These are phyloP conservation scores for Pseudopodoces humilis DNA, from an alignment of 2,113 vertebrate species.

Conservation along the genomic window DNA sequence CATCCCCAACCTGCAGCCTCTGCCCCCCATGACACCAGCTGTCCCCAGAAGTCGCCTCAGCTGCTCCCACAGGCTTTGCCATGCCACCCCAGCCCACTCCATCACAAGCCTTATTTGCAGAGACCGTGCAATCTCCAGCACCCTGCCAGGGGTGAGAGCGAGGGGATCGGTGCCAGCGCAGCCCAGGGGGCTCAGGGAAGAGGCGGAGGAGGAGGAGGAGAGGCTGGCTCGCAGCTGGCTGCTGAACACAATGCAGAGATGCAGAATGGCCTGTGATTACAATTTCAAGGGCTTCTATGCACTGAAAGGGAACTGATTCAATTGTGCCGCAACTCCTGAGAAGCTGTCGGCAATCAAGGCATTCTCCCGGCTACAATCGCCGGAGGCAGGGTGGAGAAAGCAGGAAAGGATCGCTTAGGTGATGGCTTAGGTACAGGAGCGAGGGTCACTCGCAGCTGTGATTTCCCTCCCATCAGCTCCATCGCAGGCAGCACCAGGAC, in stretches of 20 bases:
- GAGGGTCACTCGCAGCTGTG: background rate
- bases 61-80: background rate
- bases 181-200: background rate
- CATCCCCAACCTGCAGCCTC: background rate
- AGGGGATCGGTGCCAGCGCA: background rate
- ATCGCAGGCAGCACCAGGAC: background rate
- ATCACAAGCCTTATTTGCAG: background rate
- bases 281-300: conserved; percentile 68
- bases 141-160: background rate
- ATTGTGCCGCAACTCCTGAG: conserved; percentile 54
- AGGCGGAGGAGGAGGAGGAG: background rate
- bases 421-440: background rate
- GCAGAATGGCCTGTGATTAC: conserved; percentile 69
- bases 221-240: conserved; percentile 32
- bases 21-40: background rate
- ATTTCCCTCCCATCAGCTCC: background rate
- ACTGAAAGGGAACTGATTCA: conserved; percentile 76
- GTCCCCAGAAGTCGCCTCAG: background rate
- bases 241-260: conserved; percentile 13
- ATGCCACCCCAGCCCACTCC: background rate
- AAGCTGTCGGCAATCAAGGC: conserved; percentile 74
- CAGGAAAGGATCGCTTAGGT: background rate
- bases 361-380: conserved; percentile 27
- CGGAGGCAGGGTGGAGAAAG: background rate
- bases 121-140: accelerated